A percentile compares a stretch with the other conserved stretches of the same genome.
These are phyloP conservation scores for Eristalinus aeneus DNA, from an alignment of 2,888 invertebrate species.

Conservation along the genomic window DNA sequence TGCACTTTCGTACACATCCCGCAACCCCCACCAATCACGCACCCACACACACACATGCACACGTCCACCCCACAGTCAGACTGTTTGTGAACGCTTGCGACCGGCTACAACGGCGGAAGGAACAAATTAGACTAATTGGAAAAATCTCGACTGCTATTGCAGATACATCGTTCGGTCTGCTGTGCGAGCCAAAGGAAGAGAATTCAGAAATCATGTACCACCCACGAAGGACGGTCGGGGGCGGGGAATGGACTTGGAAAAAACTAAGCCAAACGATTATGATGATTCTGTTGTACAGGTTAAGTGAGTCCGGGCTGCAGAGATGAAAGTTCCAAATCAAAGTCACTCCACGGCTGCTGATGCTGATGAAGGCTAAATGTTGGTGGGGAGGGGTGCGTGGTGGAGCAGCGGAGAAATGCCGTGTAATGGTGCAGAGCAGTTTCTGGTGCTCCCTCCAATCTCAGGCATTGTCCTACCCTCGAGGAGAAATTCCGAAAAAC, in stretches of 20 bases:
- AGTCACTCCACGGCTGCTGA: conserved; percentile 46
- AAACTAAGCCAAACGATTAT: conserved; percentile 69
- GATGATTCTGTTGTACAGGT: conserved; percentile 64
- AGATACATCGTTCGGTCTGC: background rate
- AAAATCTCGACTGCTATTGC: conserved; percentile 66
- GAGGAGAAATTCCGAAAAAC: conserved; percentile 45
- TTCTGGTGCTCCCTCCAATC: background rate
- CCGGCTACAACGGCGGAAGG: conserved; percentile 69
- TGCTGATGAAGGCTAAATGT: background rate
- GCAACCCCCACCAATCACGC: too few relatives aligned
- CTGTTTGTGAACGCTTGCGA: conserved; percentile 33
- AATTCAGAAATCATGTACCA: conserved; percentile 10
- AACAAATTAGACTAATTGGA: conserved; percentile 73
- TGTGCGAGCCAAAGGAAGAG: background rate
- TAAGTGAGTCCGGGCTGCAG: conserved; percentile 57
- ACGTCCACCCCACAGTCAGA: background rate
- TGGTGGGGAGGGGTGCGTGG: conserved; percentile 14
- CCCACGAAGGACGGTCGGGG: background rate
- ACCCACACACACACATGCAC: background rate
- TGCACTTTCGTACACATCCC: background rate
- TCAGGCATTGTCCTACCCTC: conserved; percentile 50
- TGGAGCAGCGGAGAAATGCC: background rate
- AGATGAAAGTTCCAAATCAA: conserved; percentile 68
- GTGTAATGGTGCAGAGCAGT: conserved; percentile 56
- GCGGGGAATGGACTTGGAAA: background rate